These are phyloP conservation scores for Noctilio leporinus DNA, from an alignment of 2,113 vertebrate species.

Conservation along the genomic window DNA sequence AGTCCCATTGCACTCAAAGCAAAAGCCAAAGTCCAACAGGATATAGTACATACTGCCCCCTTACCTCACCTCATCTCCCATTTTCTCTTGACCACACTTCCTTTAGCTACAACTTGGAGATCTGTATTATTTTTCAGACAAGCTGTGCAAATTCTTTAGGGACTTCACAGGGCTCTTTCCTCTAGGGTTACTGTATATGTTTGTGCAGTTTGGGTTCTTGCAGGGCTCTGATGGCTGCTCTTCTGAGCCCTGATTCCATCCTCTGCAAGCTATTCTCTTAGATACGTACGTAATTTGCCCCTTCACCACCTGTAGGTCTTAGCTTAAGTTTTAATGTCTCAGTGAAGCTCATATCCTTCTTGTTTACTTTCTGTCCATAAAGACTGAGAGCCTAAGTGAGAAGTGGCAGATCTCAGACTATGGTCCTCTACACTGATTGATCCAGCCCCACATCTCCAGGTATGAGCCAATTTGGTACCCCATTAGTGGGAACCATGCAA, in stretches of 20 bases:
- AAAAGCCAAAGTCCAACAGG: neutral
- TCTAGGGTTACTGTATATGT: neutral
- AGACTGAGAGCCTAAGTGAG: conserved; percentile 58
- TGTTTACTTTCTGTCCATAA: neutral
- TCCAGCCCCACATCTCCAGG: neutral
- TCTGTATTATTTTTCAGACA: neutral
- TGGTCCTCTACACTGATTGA: conserved; percentile 37
- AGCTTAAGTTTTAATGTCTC: neutral
- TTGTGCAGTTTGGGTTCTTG: neutral
- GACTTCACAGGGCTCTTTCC: neutral
- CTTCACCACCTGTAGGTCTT: neutral
- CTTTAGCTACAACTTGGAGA: neutral
- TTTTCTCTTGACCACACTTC: neutral
- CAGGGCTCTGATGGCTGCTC: neutral
- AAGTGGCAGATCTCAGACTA: conserved; percentile 52
- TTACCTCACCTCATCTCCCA: neutral
- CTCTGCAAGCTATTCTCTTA: neutral
- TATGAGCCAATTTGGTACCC: conserved; percentile 73
- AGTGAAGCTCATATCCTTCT: neutral
- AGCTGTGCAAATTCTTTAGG: neutral
- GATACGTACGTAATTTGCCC: neutral
- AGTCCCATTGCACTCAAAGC: neutral
- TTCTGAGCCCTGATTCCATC: neutral
- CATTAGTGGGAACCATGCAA: conserved; percentile 42
- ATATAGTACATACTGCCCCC: neutral